A percentile compares a stretch with the other conserved stretches of the same genome.
Conservation (phyloP, 1,140 invertebrate species). For the Trialeurodes vaporariorum region DNA sequence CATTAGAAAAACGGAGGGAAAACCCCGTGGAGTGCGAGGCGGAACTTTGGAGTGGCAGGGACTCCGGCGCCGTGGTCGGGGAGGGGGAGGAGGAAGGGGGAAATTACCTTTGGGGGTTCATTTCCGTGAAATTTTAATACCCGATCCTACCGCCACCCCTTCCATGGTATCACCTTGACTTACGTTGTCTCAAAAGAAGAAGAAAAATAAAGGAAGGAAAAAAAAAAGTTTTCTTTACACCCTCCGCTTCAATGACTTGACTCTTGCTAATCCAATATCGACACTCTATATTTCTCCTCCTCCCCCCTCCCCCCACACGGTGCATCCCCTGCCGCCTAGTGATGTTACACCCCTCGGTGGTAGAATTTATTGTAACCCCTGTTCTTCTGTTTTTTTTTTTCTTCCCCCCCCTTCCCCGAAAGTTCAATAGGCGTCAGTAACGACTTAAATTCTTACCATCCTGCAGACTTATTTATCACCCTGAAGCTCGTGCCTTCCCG, state of each 20-base stretch:
- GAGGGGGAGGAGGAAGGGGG: too few relatives aligned
- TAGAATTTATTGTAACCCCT: too few relatives aligned
- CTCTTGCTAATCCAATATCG: background rate
- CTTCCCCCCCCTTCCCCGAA: too few relatives aligned
- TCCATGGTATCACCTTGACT: background rate
- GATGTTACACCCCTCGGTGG: too few relatives aligned
- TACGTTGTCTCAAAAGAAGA: background rate
- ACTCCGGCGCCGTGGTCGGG: background rate
- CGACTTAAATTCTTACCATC: background rate
- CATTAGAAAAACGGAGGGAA: background rate
- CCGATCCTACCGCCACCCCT: too few relatives aligned
- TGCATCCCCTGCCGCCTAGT: too few relatives aligned
- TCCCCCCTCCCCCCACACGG: too few relatives aligned
- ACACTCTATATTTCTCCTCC: background rate
- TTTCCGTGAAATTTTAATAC: slow-evolving; percentile 1
- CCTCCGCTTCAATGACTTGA: background rate
- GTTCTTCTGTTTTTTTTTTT: background rate
- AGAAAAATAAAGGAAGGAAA: too few relatives aligned
- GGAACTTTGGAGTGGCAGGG: background rate
- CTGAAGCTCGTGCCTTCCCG: too few relatives aligned
- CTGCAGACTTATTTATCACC: background rate
- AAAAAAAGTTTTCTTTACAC: too few relatives aligned
- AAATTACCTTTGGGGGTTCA: background rate
- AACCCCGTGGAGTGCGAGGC: too few relatives aligned
- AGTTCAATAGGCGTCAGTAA: background rate